A percentile compares a stretch with the other conserved stretches of the same genome.
phyloP scores from a whole-genome alignment of 2,888 invertebrate species.

The Brachycybe producta region DNA sequence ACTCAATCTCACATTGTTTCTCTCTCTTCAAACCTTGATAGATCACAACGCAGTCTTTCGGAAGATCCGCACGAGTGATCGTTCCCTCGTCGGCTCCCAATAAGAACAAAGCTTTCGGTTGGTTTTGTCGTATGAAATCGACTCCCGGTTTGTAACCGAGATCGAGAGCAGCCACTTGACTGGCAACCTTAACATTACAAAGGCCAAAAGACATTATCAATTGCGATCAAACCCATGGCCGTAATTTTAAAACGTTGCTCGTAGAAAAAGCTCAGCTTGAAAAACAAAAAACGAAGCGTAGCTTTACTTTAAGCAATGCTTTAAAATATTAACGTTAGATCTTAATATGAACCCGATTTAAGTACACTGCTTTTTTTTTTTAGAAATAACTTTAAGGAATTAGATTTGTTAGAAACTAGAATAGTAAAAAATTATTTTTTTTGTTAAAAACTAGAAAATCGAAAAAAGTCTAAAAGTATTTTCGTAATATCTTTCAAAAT shows the following conservation, averaged over 20 bases:
- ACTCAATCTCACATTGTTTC: no score
- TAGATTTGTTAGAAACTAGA: no score
- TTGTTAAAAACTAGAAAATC: no score
- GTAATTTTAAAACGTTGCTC: neutral
- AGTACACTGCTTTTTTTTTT: no score
- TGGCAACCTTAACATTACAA: slow-evolving; percentile 30
- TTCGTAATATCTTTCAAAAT: no score
- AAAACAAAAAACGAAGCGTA: neutral
- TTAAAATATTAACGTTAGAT: no score
- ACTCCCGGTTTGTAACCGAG: slow-evolving; percentile 76
- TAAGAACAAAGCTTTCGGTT: slow-evolving; percentile 68
- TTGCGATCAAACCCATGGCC: neutral
- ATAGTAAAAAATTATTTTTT: no score
- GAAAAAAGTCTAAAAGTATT: no score
- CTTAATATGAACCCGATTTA: no score
- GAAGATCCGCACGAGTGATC: slow-evolving; percentile 61
- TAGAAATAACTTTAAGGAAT: no score
- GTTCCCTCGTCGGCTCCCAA: slow-evolving; percentile 86
- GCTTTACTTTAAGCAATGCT: no score
- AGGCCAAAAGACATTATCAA: neutral
- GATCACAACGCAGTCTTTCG: slow-evolving; percentile 68
- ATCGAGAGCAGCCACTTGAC: slow-evolving; percentile 79
- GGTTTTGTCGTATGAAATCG: slow-evolving; percentile 43
- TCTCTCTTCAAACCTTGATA: slow-evolving; percentile 49
- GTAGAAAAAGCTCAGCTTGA: no score